Percentiles rank a stretch among this genome's conserved stretches.
These are phyloP conservation scores for Notechis scutatus DNA, from an alignment of 2,113 vertebrate species.

Conservation along the genomic window DNA sequence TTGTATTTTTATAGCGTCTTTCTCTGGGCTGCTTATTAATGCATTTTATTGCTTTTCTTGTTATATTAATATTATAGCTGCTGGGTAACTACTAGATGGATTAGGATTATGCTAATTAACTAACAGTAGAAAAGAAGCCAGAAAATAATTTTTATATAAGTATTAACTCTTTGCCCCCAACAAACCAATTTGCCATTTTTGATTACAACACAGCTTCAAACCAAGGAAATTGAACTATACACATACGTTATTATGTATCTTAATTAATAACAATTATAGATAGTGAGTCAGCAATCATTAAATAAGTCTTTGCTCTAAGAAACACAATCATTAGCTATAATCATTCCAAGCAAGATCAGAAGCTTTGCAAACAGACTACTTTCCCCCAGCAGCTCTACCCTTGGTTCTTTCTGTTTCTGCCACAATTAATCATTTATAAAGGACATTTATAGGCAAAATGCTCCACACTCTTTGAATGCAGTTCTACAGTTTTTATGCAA, in stretches of 20 bases:
- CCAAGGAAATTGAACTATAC: neutral
- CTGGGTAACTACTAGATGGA: neutral
- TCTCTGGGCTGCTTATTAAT: neutral
- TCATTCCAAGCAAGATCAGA: conserved; percentile 7
- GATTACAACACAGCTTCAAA: neutral
- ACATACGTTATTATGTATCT: neutral
- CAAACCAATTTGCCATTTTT: neutral
- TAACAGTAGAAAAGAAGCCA: neutral
- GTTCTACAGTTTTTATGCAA: neutral
- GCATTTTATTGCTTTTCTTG: neutral
- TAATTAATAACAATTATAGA: neutral
- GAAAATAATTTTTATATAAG: neutral
- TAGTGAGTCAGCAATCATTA: neutral
- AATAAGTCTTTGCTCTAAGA: neutral
- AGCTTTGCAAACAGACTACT: neutral
- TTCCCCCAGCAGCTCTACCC: neutral
- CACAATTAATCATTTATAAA: conserved; percentile 7
- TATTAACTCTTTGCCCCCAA: neutral
- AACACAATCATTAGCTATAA: neutral
- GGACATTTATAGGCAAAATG: neutral
- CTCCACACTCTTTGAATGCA: neutral
- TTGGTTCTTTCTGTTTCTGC: neutral
- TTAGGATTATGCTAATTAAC: neutral
- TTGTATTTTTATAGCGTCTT: neutral
- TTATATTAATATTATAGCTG: neutral